Conservation (phyloP, 2,113 vertebrate genomes). For the Austrofundulus limnaeus region DNA sequence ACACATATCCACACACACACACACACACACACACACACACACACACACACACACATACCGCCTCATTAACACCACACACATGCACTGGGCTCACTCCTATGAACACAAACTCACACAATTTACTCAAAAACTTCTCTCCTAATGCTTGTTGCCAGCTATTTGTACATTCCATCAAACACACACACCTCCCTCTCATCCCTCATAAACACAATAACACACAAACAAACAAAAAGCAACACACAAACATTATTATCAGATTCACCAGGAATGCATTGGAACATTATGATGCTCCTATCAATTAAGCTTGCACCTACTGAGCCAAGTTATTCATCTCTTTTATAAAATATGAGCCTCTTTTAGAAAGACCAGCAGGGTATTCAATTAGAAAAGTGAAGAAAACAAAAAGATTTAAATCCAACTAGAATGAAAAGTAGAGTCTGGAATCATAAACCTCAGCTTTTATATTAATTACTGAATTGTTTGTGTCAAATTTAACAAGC, state of each 20-base stretch:
- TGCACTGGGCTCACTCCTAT: constrained; percentile 20
- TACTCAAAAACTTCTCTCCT: constrained; percentile 31
- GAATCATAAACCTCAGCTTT: constrained; percentile 10
- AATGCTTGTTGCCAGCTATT: constrained; percentile 45
- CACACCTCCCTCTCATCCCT: constrained; percentile 24
- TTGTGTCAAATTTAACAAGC: constrained; percentile 16
- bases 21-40: constrained; percentile 27
- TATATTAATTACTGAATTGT: neutral
- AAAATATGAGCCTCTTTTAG: constrained; percentile 16
- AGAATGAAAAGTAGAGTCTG: constrained; percentile 8
- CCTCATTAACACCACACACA: constrained; percentile 47
- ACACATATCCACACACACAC: constrained; percentile 25
- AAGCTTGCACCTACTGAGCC: constrained; percentile 39
- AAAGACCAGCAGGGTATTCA: constrained; percentile 50
- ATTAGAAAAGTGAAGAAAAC: constrained; percentile 44
- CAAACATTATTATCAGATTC: constrained; percentile 28
- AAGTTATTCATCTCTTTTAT: constrained; percentile 54
- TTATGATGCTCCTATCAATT: constrained; percentile 49
- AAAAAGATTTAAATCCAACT: constrained; percentile 35
- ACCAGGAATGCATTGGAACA: constrained; percentile 29
- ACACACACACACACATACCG: constrained; percentile 31
- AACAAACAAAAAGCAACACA: constrained; percentile 17
- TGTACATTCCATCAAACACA: constrained; percentile 18
- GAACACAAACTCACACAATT: constrained; percentile 23
- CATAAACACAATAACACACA: constrained; percentile 21